phyloP scores from a whole-genome alignment of 2,888 invertebrate species.

The Raillietiella orientalis region DNA sequence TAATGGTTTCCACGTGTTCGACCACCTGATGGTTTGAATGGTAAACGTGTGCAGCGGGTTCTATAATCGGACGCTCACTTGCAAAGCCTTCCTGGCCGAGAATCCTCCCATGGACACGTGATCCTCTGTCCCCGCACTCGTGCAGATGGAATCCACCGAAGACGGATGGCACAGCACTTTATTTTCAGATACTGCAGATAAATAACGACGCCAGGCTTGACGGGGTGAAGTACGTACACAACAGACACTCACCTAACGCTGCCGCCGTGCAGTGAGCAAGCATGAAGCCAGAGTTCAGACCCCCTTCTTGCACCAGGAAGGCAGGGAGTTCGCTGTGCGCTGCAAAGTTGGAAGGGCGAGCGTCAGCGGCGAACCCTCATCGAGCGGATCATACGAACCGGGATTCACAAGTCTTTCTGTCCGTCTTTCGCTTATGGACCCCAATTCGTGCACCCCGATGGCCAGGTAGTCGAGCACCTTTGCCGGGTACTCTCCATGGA shows the following conservation, averaged over 20 bases:
- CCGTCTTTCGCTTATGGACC: slow-evolving; percentile 27
- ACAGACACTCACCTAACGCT: slow-evolving; percentile 20
- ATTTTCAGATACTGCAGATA: slow-evolving; percentile 24
- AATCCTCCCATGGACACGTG: slow-evolving; percentile 35
- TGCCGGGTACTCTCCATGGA: slow-evolving; percentile 33
- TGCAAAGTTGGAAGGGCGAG: slow-evolving; percentile 7
- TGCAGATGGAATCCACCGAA: slow-evolving; percentile 27
- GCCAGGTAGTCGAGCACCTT: slow-evolving; percentile 28
- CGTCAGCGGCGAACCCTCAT: slow-evolving; percentile 1
- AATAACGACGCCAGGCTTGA: too few relatives aligned
- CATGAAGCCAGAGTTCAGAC: slow-evolving; percentile 32
- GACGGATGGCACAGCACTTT: slow-evolving; percentile 30
- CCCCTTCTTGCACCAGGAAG: slow-evolving; percentile 27
- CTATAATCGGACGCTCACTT: slow-evolving; percentile 17
- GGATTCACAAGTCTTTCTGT: slow-evolving; percentile 27
- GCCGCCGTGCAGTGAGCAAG: slow-evolving; percentile 30
- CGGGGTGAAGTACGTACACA: not conserved
- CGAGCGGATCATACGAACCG: too few relatives aligned
- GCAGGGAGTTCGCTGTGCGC: slow-evolving; percentile 27
- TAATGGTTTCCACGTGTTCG: slow-evolving; percentile 20
- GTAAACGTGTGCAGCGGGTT: not conserved
- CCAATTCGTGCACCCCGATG: slow-evolving; percentile 26
- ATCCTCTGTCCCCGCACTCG: slow-evolving; percentile 29
- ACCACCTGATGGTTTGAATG: slow-evolving; percentile 15
- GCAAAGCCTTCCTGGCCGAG: slow-evolving; percentile 24